Conservation (phyloP, 2,888 invertebrate genomes). For the Myopa tessellatipennis region DNA sequence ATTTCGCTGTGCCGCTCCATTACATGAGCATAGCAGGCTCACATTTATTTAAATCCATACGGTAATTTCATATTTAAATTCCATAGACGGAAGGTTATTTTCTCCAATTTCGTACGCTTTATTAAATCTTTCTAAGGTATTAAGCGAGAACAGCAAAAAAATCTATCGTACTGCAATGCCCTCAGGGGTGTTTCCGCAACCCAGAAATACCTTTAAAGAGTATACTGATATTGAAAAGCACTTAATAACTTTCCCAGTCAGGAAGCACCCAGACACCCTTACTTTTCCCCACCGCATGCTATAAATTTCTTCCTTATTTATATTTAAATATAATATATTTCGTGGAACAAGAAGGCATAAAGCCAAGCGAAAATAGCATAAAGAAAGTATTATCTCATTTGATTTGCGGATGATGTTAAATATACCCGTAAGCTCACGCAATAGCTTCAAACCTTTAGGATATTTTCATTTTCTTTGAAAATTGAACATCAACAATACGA, state of each 20-base stretch:
- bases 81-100: conserved; percentile 7
- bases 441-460: conserved; percentile 65
- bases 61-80: conserved; percentile 14
- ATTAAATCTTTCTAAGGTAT: conserved; percentile 18
- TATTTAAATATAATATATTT: conserved; percentile 52
- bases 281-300: conserved; percentile 1
- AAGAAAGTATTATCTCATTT: conserved; percentile 64
- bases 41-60: not conserved
- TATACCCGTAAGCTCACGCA: conserved; percentile 45
- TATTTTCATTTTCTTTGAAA: conserved; percentile 58
- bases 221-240: conserved; percentile 56
- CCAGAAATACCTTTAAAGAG: conserved; percentile 19
- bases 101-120: conserved; percentile 22
- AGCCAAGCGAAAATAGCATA: conserved; percentile 21
- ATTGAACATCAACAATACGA: conserved; percentile 57
- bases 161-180: not conserved
- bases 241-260: conserved; percentile 49
- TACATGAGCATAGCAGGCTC: not conserved
- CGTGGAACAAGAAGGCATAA: conserved; percentile 43
- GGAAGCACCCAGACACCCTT: not conserved
- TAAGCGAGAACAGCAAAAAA: conserved; percentile 6
- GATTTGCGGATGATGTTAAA: conserved; percentile 53
- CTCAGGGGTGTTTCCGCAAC: not conserved
- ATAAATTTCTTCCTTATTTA: conserved; percentile 21
- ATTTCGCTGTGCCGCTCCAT: too few relatives aligned